Base-by-base conservation (phyloP, 2,797 vertebrate genomes). In the Balearica regulorum region DNA sequence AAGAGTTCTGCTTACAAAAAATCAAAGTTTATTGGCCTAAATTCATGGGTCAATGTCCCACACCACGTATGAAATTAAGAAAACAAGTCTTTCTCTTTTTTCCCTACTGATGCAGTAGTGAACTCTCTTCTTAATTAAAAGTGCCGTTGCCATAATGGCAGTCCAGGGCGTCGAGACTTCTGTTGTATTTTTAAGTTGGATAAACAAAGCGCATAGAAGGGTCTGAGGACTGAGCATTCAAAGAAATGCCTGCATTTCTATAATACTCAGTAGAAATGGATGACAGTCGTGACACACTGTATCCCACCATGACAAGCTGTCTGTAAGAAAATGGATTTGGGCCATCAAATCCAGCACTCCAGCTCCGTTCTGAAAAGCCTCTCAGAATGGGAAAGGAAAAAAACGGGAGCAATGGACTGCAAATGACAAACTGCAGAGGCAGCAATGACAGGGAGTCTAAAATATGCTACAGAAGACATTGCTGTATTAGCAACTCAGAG, bases 361-460 rank as follows among this genome's bases (percentile, higher is more conserved):
- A 80, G 80, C 86, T 92, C 82, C 0, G 0, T 64, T 60, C 55
- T 25, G 81, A 94, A 83, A 91, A 79, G 43, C 18, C 54, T 83
- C 29, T 51, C 51, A 18, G 88, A 92, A 83, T 1, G 2, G 22
- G 64, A 73, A 87, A 71, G 61, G 53, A 4, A 65, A 46, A 46
- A 71, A 87, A 46, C 15, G 58, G 60, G 55, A 95, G 64, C 5
- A 0, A 94, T 75, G 80, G 87, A n/a, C 77, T 93, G 85, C 80
- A 93, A 89, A 77, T 68, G 88, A 79, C 71, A 91, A 70, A 83
- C 64, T 82, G 65, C 78, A 94, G 94, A 78, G 65, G 51, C 87
- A 65, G 79, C 24, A 90, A 46, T 75, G 90, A 73, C 90, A 91
- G 87, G 17, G 29, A 39, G 33, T 68, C 83, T 29, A 16, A 94